Conservation (phyloP, 2,888 invertebrate species). For the Cheilosia vernalis region DNA sequence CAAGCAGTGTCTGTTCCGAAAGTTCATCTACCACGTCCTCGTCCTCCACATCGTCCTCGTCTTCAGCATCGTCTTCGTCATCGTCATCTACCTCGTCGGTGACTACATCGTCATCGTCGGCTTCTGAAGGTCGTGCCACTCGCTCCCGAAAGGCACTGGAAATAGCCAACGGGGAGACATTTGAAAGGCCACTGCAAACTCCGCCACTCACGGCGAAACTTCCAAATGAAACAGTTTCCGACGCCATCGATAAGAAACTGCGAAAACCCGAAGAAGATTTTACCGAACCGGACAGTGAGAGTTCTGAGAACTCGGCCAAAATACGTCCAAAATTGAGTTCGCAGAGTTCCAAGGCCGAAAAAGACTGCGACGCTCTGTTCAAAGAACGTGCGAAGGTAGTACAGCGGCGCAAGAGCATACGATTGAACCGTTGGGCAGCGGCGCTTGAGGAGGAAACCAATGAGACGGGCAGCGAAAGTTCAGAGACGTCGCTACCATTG, state of each 20-base stretch:
- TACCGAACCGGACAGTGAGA: conserved; percentile 47
- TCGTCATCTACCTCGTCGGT: conserved; percentile 21
- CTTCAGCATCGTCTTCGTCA: conserved; percentile 14
- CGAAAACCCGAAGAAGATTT: conserved; percentile 6
- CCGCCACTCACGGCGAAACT: not conserved
- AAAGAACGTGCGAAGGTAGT: conserved; percentile 34
- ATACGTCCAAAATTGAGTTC: not conserved
- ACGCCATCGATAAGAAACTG: not conserved
- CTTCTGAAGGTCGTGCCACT: conserved; percentile 30
- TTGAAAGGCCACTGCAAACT: not conserved
- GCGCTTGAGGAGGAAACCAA: conserved; percentile 14
- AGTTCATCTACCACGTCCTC: conserved; percentile 45
- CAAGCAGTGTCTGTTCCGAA: conserved; percentile 57
- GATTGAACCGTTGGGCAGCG: conserved; percentile 23
- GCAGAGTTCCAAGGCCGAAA: not conserved
- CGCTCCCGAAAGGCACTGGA: conserved; percentile 25
- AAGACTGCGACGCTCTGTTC: not conserved
- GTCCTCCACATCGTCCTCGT: conserved; percentile 20
- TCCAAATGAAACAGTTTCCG: not conserved
- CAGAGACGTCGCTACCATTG: conserved; percentile 9
- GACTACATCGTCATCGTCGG: conserved; percentile 6
- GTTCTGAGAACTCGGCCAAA: conserved; percentile 18
- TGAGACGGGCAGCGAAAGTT: conserved; percentile 55
- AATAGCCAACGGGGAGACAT: not conserved
- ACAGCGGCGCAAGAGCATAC: conserved; percentile 23